phyloP scores from a whole-genome alignment of 2,113 vertebrate genomes.

The Alethe castanea region DNA sequence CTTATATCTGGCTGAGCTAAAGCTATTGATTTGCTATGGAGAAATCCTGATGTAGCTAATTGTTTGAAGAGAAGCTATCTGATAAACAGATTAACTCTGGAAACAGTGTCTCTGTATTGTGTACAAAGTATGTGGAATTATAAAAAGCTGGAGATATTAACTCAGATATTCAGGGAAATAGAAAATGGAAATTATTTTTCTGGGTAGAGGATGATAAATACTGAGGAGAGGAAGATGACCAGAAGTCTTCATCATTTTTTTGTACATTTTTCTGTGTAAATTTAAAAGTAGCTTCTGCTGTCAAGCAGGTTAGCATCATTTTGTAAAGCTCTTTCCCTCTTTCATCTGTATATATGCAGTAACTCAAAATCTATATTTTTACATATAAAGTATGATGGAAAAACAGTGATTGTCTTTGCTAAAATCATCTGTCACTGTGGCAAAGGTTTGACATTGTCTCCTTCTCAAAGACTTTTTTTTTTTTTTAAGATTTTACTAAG shows the following conservation, averaged over 20 bases:
- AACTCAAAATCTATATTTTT: background rate
- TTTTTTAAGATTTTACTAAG: background rate
- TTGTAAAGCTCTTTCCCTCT: background rate
- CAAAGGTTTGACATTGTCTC: background rate
- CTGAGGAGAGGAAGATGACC: background rate
- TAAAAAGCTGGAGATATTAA: background rate
- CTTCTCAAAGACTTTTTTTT: background rate
- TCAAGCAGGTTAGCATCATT: background rate
- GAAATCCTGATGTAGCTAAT: background rate
- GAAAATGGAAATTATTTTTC: background rate
- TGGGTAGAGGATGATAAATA: background rate
- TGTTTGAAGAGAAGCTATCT: constrained; percentile 8
- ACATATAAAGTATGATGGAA: background rate
- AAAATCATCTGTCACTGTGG: background rate
- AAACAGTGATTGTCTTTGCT: background rate
- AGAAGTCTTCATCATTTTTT: background rate
- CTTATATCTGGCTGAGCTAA: background rate
- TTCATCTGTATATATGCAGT: background rate
- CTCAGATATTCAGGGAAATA: background rate
- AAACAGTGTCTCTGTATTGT: background rate
- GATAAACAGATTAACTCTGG: constrained; percentile 3
- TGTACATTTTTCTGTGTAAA: background rate
- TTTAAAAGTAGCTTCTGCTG: background rate
- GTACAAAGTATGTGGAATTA: background rate
- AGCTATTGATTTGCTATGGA: background rate